Percentiles rank a stretch among this genome's conserved stretches.
phyloP scores from a whole-genome alignment of 2,888 invertebrate species.

The Invenusta paracnida region DNA sequence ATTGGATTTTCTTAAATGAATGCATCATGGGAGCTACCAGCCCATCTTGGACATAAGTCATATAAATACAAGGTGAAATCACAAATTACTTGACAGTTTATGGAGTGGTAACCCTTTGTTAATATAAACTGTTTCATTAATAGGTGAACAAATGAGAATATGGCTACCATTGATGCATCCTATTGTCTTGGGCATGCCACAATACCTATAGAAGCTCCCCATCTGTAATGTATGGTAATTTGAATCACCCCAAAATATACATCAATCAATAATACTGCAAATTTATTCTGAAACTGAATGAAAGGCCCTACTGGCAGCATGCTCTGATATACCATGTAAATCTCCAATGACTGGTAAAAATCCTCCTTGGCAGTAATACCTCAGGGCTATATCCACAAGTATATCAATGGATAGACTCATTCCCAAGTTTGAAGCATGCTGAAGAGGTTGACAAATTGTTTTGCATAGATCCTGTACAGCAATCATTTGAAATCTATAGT shows the following conservation, averaged over 20 bases:
- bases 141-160: no score
- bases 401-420: no score
- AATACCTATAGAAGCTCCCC: not conserved
- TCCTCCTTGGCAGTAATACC: no score
- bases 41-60: slow-evolving; percentile 47
- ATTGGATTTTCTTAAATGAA: slow-evolving; percentile 44
- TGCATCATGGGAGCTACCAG: slow-evolving; percentile 47
- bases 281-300: not conserved
- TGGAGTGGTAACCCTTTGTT: slow-evolving; percentile 48
- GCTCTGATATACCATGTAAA: no score
- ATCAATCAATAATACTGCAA: not conserved
- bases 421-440: no score
- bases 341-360: no score
- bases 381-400: no score
- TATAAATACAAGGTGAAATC: slow-evolving; percentile 43
- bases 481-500: not conserved
- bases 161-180: not conserved
- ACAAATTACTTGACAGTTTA: slow-evolving; percentile 48
- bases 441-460: no score
- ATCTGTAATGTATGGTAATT: not conserved
- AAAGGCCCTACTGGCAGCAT: not conserved
- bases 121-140: no score
- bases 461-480: no score
- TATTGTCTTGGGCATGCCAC: not conserved
- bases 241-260: not conserved